phyloP scores from a whole-genome alignment of 1,140 invertebrate genomes.

The Drosophila chauvacae region DNA sequence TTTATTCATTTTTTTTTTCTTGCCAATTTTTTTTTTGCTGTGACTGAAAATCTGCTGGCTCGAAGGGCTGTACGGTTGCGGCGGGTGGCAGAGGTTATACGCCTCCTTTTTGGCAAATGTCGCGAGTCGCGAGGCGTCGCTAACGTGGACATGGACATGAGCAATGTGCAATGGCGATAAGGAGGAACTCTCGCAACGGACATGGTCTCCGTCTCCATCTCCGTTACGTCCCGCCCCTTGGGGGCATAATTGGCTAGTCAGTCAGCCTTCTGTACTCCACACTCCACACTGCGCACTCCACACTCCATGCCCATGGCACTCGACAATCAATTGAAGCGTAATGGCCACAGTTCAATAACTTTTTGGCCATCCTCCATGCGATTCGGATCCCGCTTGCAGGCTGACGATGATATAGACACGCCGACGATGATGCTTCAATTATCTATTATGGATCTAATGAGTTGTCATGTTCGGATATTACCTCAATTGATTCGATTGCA shows the following conservation, averaged over 20 bases:
- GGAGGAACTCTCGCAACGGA: conserved; percentile 49
- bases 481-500: conserved; percentile 45
- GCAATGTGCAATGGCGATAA: conserved; percentile 75
- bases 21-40: not conserved
- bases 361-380: conserved; percentile 62
- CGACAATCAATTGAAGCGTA: conserved; percentile 75
- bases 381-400: conserved; percentile 10
- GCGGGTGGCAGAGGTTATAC: not conserved
- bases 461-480: conserved; percentile 49
- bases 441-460: conserved; percentile 52
- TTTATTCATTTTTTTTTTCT: not conserved
- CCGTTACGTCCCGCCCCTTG: not conserved
- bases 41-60: not conserved
- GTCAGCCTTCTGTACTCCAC: conserved; percentile 22
- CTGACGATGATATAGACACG: conserved; percentile 31
- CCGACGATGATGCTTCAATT: conserved; percentile 47
- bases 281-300: not conserved
- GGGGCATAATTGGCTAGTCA: conserved; percentile 62
- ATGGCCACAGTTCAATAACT: conserved; percentile 80
- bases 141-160: conserved; percentile 69
- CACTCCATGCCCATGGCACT: conserved; percentile 22
- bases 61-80: not conserved
- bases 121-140: conserved; percentile 52
- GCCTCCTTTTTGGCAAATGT: conserved; percentile 52
- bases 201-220: conserved; percentile 18